Percentiles rank a stretch among this genome's conserved stretches.
Conservation (phyloP, 2,888 invertebrate genomes). For the Drosophila aldrichi region DNA sequence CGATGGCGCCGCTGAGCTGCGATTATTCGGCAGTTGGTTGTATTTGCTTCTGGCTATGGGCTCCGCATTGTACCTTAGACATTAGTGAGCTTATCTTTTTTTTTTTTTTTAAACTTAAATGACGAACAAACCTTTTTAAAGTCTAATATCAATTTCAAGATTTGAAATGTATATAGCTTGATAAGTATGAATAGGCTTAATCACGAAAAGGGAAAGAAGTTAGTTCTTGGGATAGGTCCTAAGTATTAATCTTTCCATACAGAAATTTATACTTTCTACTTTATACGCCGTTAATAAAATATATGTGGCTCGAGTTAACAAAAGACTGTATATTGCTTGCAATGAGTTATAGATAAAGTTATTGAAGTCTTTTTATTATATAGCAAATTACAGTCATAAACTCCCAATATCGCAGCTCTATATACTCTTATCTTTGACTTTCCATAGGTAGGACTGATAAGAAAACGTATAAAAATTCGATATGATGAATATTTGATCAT, state of each 20-base stretch:
- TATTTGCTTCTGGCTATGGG: slow-evolving; percentile 9
- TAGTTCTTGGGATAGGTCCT: slow-evolving; percentile 2
- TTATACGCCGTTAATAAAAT: background rate
- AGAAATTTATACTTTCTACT: no score
- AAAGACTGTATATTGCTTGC: background rate
- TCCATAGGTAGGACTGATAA: background rate
- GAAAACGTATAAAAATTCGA: background rate
- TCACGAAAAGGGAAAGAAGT: background rate
- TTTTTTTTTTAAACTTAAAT: no score
- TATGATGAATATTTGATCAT: background rate
- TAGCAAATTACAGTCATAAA: background rate
- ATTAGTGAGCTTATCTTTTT: no score
- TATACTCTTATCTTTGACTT: background rate
- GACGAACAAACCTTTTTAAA: background rate
- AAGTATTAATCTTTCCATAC: background rate
- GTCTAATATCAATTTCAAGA: background rate
- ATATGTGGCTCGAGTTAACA: background rate
- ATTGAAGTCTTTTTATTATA: background rate
- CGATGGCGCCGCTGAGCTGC: slow-evolving; percentile 26
- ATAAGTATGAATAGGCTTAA: background rate
- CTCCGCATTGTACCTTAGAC: background rate
- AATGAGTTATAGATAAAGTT: background rate
- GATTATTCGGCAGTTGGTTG: slow-evolving; percentile 7
- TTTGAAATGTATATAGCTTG: background rate
- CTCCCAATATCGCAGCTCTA: background rate